Evolutionary conservation across 2,888 invertebrate genomes (phyloP), one percentile per base, ranked within the genome.

Genomic region (Oscheius sp.): DNA sequence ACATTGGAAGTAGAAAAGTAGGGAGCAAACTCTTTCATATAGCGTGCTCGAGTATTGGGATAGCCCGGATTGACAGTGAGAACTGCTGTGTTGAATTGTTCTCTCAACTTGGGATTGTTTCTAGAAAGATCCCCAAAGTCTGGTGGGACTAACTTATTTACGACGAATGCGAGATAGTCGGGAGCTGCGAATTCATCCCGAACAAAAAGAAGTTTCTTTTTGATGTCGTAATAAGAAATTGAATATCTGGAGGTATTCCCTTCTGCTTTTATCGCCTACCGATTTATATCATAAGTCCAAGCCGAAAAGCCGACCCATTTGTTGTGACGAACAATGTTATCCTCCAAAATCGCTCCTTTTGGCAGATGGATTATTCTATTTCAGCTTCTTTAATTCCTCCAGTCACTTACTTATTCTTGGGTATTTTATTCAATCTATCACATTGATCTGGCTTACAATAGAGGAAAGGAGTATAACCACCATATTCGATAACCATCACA

Each of bases 11-110:
- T 15, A 6, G 27, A 12, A 5, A 17, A 3, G 23, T 64, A 64
- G 12, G 48, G 64, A 33, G 27, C 20, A n/a, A 48, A 45, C 33
- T 33, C 50, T 33, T 33, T 12, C 48, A 48, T 48, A n/a, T 64
- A 64, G 8, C 48, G 64, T 20, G 50, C 34, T 50, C 64, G 8
- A 10, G 31, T 31, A 31, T 33, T 64, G n/a, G 64, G 34, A 20
- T 33, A 64, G n/a, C 73, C 74, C 20, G 50, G 58, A 20, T 61
- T 69, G 6, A 69, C 69, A 10, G 48, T 55, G 4, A 72, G 33
- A 15, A 76, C 76, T 2, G 76, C 76, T 17, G 72, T 52, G 39
- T 74, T 76, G 50, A 76, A 74, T 25, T 45, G 65, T 29, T 76
- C 74, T 20, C 76, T 72, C 1, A 76, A 53, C 1, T 71, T 70